A percentile compares a stretch with the other conserved stretches of the same genome.
These are phyloP conservation scores for Drosophila ogumai DNA, from an alignment of 1,140 invertebrate species.

Conservation along the genomic window DNA sequence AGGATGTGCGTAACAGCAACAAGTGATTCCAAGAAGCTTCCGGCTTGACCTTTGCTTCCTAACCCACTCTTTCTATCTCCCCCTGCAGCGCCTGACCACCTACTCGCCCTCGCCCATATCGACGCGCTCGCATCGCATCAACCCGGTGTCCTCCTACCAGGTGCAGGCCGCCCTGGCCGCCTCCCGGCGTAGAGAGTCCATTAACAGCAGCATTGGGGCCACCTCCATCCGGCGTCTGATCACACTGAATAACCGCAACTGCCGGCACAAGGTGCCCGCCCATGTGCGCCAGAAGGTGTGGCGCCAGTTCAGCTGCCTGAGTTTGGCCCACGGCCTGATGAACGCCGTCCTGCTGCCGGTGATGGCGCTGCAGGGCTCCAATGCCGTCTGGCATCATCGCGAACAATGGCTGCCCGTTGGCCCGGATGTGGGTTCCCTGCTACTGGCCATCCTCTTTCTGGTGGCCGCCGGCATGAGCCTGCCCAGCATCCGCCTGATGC, in stretches of 20 bases:
- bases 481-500: constrained; percentile 86
- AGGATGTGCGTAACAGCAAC: neutral
- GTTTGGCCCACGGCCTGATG: constrained; percentile 87
- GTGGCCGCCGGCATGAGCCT: constrained; percentile 86
- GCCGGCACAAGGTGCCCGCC: constrained; percentile 85
- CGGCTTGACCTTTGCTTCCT: neutral
- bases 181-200: constrained; percentile 87
- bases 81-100: constrained; percentile 86
- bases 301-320: constrained; percentile 87
- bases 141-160: constrained; percentile 84
- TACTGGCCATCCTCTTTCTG: constrained; percentile 86
- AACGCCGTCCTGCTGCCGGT: constrained; percentile 88
- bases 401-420: constrained; percentile 80
- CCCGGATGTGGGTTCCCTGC: constrained; percentile 86
- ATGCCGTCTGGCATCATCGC: constrained; percentile 85
- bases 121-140: constrained; percentile 86
- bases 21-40: neutral
- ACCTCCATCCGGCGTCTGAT: constrained; percentile 88
- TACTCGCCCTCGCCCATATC: constrained; percentile 87
- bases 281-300: constrained; percentile 86
- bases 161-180: constrained; percentile 78
- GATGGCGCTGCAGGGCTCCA: constrained; percentile 87
- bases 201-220: constrained; percentile 88
- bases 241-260: constrained; percentile 86
- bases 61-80: neutral